Evolutionary conservation across 2,888 invertebrate genomes (phyloP), one percentile per base, ranked within the genome.

Genomic region (Drosophila cognata): DNA sequence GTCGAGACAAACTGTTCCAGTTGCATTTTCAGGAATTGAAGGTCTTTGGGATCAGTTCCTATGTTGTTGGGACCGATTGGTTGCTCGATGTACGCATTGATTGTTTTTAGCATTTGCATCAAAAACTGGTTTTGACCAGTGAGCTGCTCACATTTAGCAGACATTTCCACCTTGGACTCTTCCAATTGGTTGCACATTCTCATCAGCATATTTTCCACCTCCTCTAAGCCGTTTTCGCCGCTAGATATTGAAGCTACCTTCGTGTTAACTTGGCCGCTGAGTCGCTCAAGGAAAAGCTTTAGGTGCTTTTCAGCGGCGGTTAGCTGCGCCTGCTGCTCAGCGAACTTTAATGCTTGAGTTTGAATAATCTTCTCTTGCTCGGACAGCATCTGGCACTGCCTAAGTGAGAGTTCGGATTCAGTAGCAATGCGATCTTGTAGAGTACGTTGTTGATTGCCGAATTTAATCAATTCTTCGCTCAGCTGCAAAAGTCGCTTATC

Each of bases 171-270:
- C 5, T 51, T 41, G 2, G 29, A 29, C 6, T 78, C 51, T 21
- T 82, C 59, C 0, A 65, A 13, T 25, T 77, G 66, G 1, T 50
- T 35, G 4, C 79, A 25, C 6, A 69, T 74, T 4, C 18, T 5
- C 2, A 79, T 28, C 3, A 74, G 11, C 52, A 73, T 62, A n/a
- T 87, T 86, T 35, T 83, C 84, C 7, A 79, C 70, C 8, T 79
- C 61, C 38, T 84, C 78, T 16, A 91, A 7, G 16, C 28, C 7
- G 8, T 25, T 35, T 11, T 36, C 6, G 16, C 10, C 8, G 25
- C 41, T 51, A 46, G 1, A 8, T 4, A 25, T 18, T 48, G 10
- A 16, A 36, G 4, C 5, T 18, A 10, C 11, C 7, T 50, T 21
- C 18, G 13, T 13, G n/a, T 50, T 11, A 13, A 66, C 4, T 18